Percentiles rank a stretch among this genome's conserved stretches.
These are phyloP conservation scores for Aurelia aurita DNA, from an alignment of 30 jellyfish, hydroid and myxozoan genomes.

Conservation along the genomic window DNA sequence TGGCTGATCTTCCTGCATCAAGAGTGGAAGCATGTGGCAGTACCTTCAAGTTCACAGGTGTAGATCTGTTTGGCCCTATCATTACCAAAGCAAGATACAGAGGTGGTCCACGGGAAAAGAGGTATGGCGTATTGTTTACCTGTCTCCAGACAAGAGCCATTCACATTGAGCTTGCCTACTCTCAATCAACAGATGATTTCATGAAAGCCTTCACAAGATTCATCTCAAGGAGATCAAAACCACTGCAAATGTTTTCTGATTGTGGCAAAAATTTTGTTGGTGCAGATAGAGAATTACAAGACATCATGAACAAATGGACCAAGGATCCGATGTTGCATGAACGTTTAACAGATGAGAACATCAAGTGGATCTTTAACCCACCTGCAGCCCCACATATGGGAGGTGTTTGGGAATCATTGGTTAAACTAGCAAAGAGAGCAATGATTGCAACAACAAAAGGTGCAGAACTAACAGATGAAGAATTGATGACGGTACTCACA, in stretches of 20 bases:
- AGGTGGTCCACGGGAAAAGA: constrained; percentile 44
- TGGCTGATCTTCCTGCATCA: constrained; percentile 1
- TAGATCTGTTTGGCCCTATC: constrained; percentile 47
- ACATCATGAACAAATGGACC: constrained; percentile 19
- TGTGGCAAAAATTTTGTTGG: constrained; percentile 22
- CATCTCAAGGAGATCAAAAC: constrained; percentile 32
- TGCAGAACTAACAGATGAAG: constrained; percentile 29
- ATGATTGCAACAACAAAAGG: constrained; percentile 16
- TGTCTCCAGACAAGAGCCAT: constrained; percentile 55
- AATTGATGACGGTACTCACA: constrained; percentile 30
- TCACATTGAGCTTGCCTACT: constrained; percentile 35
- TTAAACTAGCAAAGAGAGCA: constrained; percentile 35
- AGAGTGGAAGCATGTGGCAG: constrained; percentile 3
- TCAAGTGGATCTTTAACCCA: constrained; percentile 48
- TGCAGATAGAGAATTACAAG: constrained; percentile 1
- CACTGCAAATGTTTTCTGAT: constrained; percentile 24
- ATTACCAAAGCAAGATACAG: constrained; percentile 33
- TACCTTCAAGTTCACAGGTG: constrained; percentile 42
- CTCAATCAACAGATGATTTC: constrained; percentile 38
- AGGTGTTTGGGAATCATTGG: constrained; percentile 53
- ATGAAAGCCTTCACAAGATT: constrained; percentile 36
- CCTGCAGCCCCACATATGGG: constrained; percentile 55
- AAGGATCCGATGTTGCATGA: constrained; percentile 11
- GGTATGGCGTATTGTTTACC: constrained; percentile 42
- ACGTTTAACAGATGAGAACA: constrained; percentile 25